phyloP scores from a whole-genome alignment of 2,888 invertebrate species.

The Eumerus sabulonum region DNA sequence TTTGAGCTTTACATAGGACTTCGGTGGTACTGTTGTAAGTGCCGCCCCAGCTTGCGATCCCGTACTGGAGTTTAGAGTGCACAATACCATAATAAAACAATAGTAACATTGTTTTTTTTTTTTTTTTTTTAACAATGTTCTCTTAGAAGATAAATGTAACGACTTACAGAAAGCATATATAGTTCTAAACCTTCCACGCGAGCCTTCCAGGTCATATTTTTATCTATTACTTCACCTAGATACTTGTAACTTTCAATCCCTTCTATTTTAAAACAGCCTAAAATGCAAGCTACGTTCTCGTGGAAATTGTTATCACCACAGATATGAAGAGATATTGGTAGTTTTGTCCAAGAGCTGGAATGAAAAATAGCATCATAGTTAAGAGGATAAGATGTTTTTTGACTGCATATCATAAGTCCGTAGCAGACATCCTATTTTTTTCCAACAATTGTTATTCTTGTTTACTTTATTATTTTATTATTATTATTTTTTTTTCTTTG shows the following conservation, averaged over 20 bases:
- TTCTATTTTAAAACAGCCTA: slow-evolving; percentile 21
- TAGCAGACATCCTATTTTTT: no score
- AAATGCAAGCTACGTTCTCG: not conserved
- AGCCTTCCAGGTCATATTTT: slow-evolving; percentile 9
- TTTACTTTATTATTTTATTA: no score
- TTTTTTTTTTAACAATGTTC: no score
- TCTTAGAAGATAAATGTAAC: no score
- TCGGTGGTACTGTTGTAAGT: no score
- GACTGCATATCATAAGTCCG: slow-evolving; percentile 9
- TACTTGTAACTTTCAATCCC: slow-evolving; percentile 6
- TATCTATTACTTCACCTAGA: slow-evolving; percentile 13
- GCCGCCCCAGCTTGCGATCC: slow-evolving; percentile 3
- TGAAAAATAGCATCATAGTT: not conserved
- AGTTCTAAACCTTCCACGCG: slow-evolving; percentile 6
- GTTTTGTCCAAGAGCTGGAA: not conserved
- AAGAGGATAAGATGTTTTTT: not conserved
- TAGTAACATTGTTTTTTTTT: no score
- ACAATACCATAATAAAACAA: no score
- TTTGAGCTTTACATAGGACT: no score
- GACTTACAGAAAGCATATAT: slow-evolving; percentile 18
- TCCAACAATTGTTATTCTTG: no score
- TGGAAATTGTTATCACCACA: not conserved
- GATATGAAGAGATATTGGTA: slow-evolving; percentile 5
- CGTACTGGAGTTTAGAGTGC: no score
- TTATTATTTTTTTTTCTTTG: no score